Evolutionary conservation across 2,113 vertebrate species (phyloP).

Genomic region (Pyrgilauda ruficollis): DNA sequence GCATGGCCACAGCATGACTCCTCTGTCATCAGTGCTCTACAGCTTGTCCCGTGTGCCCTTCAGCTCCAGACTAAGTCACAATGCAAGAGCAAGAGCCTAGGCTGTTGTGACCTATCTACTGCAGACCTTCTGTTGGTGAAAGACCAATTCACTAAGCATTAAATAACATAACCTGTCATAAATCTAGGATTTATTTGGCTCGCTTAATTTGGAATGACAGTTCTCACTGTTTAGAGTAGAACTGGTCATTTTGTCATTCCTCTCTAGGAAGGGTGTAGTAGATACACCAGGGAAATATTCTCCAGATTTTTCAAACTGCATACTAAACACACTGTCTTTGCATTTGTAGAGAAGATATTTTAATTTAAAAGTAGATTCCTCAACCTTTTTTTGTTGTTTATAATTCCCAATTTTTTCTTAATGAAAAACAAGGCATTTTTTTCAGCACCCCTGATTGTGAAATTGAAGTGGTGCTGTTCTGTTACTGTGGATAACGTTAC

Average conservation of each 20-base stretch:
- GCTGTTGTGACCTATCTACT: background rate
- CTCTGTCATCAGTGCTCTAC: background rate
- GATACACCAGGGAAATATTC: background rate
- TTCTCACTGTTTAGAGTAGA: background rate
- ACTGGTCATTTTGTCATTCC: background rate
- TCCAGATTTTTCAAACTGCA: background rate
- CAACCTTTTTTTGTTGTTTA: background rate
- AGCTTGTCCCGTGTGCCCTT: background rate
- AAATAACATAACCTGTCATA: background rate
- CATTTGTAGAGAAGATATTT: background rate
- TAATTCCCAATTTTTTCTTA: fast-evolving
- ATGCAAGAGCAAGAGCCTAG: background rate
- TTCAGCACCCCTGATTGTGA: background rate
- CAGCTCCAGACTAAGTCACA: background rate
- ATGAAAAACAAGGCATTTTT: background rate
- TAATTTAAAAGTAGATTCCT: background rate
- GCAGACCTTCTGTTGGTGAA: background rate
- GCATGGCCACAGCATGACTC: background rate
- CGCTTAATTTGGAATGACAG: background rate
- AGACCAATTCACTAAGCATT: background rate
- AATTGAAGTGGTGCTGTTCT: background rate
- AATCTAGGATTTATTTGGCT: background rate
- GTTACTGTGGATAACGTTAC: background rate
- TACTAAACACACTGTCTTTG: background rate
- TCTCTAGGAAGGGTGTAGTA: background rate